phyloP scores from a whole-genome alignment of 2,888 invertebrate genomes.

The Steromphala cineraria region DNA sequence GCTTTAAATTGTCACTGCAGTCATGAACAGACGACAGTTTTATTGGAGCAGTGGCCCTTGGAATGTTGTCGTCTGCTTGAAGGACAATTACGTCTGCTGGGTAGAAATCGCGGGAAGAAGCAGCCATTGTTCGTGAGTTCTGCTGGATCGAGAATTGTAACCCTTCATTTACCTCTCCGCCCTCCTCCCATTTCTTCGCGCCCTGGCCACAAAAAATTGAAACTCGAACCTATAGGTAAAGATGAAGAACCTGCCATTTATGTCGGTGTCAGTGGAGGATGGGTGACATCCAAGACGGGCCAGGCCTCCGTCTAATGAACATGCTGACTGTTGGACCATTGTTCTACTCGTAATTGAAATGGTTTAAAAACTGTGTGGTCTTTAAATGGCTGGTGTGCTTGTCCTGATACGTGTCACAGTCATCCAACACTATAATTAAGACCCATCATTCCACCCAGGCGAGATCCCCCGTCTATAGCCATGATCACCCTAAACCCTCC shows the following conservation, averaged over 20 bases:
- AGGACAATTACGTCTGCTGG: constrained; percentile 15
- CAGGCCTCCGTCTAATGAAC: background rate
- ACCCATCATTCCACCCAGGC: background rate
- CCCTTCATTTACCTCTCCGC: constrained; percentile 8
- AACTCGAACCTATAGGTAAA: constrained; percentile 4
- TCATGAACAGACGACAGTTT: constrained; percentile 7
- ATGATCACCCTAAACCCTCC: constrained; percentile 9
- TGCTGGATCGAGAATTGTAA: constrained; percentile 3
- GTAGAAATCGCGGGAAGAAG: constrained; percentile 1
- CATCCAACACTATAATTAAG: constrained; percentile 15
- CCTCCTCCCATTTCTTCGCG: constrained; percentile 5
- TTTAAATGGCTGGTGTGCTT: background rate
- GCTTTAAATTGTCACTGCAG: constrained; percentile 5
- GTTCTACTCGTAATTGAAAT: constrained; percentile 16
- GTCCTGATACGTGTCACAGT: background rate
- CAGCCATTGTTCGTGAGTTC: constrained; percentile 5
- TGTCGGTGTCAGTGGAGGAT: background rate
- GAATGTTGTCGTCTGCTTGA: background rate
- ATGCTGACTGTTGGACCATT: background rate
- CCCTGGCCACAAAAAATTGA: constrained; percentile 5
- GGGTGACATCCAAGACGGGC: background rate
- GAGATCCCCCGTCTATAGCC: background rate
- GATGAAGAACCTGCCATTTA: background rate
- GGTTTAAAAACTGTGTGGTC: constrained; percentile 8
- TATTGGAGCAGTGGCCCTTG: constrained; percentile 11